These are phyloP conservation scores for Actenoides lindsayi DNA, from an alignment of 2,113 vertebrate genomes.

Conservation along the genomic window DNA sequence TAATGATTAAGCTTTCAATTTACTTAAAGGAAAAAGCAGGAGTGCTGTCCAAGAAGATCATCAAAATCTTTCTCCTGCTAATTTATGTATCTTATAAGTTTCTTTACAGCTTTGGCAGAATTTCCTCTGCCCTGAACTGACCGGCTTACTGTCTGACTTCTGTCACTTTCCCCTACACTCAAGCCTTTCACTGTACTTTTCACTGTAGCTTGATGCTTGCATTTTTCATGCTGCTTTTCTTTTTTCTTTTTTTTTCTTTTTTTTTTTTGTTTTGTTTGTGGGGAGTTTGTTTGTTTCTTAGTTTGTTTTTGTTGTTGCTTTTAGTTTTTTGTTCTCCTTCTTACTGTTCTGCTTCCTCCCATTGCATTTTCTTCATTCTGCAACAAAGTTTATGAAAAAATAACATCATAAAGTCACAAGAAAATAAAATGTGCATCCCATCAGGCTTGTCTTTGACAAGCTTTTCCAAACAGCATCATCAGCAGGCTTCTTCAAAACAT, in stretches of 20 bases:
- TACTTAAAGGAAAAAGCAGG: background rate
- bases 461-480: background rate
- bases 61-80: background rate
- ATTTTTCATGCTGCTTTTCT: background rate
- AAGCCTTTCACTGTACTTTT: background rate
- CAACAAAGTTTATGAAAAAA: background rate
- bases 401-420: background rate
- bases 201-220: background rate
- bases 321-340: background rate
- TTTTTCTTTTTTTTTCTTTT: too few relatives aligned
- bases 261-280: too few relatives aligned
- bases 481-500: background rate
- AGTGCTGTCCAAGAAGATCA: background rate
- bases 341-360: background rate
- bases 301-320: too few relatives aligned
- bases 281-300: too few relatives aligned
- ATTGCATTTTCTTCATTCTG: background rate
- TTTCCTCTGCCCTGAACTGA: background rate
- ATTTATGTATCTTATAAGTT: background rate
- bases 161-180: background rate
- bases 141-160: background rate
- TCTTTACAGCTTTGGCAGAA: background rate
- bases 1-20: background rate
- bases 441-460: background rate
- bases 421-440: background rate